phyloP scores from a whole-genome alignment of 2,797 vertebrate genomes.

The Channa striata region DNA sequence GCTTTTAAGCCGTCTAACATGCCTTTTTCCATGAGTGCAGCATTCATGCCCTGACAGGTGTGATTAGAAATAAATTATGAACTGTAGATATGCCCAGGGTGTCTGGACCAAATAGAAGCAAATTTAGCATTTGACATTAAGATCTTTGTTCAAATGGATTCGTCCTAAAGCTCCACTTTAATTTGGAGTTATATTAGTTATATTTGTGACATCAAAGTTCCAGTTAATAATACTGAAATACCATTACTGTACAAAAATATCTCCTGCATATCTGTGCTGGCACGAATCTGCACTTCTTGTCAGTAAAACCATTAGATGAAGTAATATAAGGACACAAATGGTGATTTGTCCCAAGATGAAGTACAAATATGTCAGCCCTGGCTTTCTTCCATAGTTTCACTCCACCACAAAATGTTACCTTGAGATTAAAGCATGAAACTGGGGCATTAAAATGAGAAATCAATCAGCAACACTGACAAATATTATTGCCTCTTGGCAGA shows the following conservation, averaged over 20 bases:
- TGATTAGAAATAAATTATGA: constrained; percentile 57
- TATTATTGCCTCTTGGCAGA: constrained; percentile 63
- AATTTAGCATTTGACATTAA: constrained; percentile 55
- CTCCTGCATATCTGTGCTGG: constrained; percentile 36
- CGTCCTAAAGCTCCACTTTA: constrained; percentile 32
- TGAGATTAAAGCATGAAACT: constrained; percentile 60
- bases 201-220: constrained; percentile 43
- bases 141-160: constrained; percentile 28
- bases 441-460: constrained; percentile 65
- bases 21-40: constrained; percentile 36
- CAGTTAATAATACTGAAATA: constrained; percentile 43
- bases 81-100: constrained; percentile 20
- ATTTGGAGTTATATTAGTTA: constrained; percentile 20
- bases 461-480: constrained; percentile 64
- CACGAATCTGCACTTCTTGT: constrained; percentile 41
- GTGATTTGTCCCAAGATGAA: constrained; percentile 57
- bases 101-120: constrained; percentile 35
- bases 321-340: constrained; percentile 59
- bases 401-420: constrained; percentile 55
- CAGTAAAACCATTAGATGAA: constrained; percentile 59
- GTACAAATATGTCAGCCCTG: constrained; percentile 58
- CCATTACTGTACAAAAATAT: constrained; percentile 43
- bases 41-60: constrained; percentile 55
- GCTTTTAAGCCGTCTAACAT: constrained; percentile 60
- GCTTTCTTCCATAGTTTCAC: constrained; percentile 48